Evolutionary conservation across 2,113 vertebrate genomes (phyloP).

Genomic region (Oryzias celebensis): DNA sequence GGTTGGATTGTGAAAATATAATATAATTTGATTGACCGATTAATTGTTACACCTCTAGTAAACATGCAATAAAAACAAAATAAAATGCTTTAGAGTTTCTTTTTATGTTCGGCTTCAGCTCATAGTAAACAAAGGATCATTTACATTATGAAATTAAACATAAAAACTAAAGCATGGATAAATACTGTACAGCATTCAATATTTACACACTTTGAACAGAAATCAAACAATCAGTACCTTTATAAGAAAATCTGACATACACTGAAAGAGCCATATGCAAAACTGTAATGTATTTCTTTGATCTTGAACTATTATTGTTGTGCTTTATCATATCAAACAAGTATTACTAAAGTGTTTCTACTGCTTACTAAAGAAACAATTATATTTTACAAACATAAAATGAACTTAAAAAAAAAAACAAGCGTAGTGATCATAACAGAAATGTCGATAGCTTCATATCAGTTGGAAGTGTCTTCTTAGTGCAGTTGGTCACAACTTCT

Average conservation of each 20-base stretch:
- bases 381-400: conserved; percentile 17
- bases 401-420: conserved; percentile 27
- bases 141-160: neutral
- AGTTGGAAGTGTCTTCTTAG: conserved; percentile 11
- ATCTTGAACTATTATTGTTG: conserved; percentile 7
- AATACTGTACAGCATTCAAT: conserved; percentile 72
- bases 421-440: conserved; percentile 13
- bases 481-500: conserved; percentile 12
- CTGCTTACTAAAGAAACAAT: conserved; percentile 29
- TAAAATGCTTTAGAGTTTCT: neutral
- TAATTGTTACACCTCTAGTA: neutral
- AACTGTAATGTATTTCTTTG: conserved; percentile 19
- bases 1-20: no score
- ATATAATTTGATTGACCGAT: no score
- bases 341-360: conserved; percentile 6
- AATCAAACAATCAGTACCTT: conserved; percentile 14
- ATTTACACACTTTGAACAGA: conserved; percentile 50
- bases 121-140: no score
- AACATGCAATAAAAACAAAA: neutral
- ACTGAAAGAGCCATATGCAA: conserved; percentile 11
- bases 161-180: conserved; percentile 41
- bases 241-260: conserved; percentile 14
- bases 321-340: conserved; percentile 28
- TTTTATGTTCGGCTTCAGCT: neutral
- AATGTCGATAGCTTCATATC: conserved; percentile 30